Evolutionary conservation across 2,113 vertebrate species (phyloP).

Genomic region (Chroicocephalus ridibundus): DNA sequence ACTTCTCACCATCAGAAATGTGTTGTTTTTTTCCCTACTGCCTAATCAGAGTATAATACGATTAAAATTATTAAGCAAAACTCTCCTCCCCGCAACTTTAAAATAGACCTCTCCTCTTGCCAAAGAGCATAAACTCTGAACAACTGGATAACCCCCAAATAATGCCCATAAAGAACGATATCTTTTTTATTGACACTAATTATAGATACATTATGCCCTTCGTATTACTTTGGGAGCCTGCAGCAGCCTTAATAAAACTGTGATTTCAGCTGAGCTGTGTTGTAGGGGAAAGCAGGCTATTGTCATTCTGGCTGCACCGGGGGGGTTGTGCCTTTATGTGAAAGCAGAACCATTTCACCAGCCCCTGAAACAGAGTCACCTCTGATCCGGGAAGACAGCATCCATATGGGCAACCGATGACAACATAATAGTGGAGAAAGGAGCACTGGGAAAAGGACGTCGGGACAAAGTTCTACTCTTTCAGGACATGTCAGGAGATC

Average conservation of each 20-base stretch:
- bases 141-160: background rate
- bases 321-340: background rate
- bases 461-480: conserved; percentile 29
- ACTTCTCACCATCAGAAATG: background rate
- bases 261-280: background rate
- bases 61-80: background rate
- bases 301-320: background rate
- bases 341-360: background rate
- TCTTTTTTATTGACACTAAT: conserved; percentile 14
- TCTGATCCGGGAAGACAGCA: background rate
- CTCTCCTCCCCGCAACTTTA: background rate
- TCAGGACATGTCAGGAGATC: background rate
- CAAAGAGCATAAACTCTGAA: background rate
- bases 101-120: background rate
- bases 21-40: background rate
- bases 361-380: background rate
- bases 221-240: background rate
- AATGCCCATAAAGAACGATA: background rate
- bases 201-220: background rate
- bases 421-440: background rate
- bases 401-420: background rate
- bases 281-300: background rate
- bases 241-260: background rate
- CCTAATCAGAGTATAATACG: background rate
- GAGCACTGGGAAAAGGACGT: background rate